These are phyloP conservation scores for Callipepla californica DNA, from an alignment of 2,113 vertebrate genomes.

Conservation along the genomic window DNA sequence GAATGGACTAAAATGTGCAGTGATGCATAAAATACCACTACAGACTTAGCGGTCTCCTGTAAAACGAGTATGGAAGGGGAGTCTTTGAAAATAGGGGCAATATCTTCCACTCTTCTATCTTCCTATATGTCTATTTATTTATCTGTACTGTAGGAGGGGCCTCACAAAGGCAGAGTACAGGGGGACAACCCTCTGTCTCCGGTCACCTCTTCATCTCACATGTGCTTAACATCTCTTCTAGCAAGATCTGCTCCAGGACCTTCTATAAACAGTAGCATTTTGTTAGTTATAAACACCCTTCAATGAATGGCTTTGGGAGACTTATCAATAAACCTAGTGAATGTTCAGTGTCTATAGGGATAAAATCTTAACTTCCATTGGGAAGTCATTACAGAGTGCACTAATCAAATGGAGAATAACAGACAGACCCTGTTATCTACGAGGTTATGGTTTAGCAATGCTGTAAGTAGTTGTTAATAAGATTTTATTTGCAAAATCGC, in stretches of 20 bases:
- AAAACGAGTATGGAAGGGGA: neutral
- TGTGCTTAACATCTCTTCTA: too few relatives aligned
- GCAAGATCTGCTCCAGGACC: too few relatives aligned
- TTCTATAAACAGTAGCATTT: neutral
- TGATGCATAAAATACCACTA: neutral
- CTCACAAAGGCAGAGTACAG: too few relatives aligned
- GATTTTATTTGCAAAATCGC: neutral
- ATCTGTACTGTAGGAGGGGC: too few relatives aligned
- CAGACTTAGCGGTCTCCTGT: neutral
- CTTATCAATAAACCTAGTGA: fast-evolving
- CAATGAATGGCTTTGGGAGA: too few relatives aligned
- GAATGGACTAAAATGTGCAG: neutral
- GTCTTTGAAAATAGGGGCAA: neutral
- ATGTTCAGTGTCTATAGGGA: fast-evolving
- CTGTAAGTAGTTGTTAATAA: neutral
- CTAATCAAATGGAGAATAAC: fast-evolving
- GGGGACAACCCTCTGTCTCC: too few relatives aligned
- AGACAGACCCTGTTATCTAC: neutral
- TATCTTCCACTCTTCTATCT: neutral
- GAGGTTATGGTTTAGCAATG: fast-evolving
- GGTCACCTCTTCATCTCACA: too few relatives aligned
- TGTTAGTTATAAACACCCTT: neutral
- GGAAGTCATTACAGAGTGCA: fast-evolving
- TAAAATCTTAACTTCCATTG: neutral
- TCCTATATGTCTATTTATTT: neutral